Conservation (phyloP, 2,113 vertebrate genomes). For the Cathartes aura region DNA sequence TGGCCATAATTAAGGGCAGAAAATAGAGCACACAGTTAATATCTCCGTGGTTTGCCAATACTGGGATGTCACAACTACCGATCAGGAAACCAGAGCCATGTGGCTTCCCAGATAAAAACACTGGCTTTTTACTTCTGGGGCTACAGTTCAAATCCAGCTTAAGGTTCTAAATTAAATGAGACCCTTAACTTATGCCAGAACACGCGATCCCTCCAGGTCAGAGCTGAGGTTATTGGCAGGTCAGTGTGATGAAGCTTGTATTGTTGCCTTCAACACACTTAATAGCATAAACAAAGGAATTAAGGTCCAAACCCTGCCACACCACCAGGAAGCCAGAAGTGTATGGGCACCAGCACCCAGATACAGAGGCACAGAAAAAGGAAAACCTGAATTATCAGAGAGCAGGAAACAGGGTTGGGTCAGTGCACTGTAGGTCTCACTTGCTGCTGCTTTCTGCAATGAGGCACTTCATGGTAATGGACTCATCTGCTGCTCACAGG, state of each 20-base stretch:
- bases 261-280: conserved; percentile 44
- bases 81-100: conserved; percentile 13
- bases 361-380: neutral
- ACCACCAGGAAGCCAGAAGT: neutral
- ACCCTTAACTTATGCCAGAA: conserved; percentile 54
- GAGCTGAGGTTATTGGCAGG: conserved; percentile 62
- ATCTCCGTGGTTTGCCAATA: neutral
- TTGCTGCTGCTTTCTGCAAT: neutral
- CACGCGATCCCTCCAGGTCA: conserved; percentile 55
- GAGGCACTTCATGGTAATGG: neutral
- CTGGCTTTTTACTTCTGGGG: conserved; percentile 42
- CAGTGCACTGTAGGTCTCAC: neutral
- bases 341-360: neutral
- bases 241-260: conserved; percentile 27
- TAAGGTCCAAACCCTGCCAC: neutral
- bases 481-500: neutral
- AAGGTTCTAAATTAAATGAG: conserved; percentile 52
- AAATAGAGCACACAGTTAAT: conserved; percentile 28
- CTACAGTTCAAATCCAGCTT: conserved; percentile 47
- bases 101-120: conserved; percentile 28
- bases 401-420: neutral
- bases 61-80: neutral
- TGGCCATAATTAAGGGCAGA: conserved; percentile 34
- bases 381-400: neutral
- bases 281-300: conserved; percentile 15